A percentile compares a stretch with the other conserved stretches of the same genome.
Conservation (phyloP, 2,888 invertebrate species). For the Pollenia angustigena region DNA sequence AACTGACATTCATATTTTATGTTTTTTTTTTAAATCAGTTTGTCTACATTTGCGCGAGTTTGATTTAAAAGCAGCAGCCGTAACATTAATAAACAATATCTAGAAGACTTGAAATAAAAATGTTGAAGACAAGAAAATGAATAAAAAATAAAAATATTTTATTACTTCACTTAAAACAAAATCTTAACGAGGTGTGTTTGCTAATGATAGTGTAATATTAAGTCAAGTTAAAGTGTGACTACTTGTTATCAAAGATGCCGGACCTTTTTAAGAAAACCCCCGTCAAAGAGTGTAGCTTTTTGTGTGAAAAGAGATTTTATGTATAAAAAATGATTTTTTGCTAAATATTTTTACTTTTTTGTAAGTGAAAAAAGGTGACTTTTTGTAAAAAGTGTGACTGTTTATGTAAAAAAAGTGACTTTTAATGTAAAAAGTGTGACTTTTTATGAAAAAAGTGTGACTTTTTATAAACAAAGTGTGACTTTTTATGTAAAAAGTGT, state of each 20-base stretch:
- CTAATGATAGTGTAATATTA: constrained; percentile 54
- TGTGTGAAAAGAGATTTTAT: not conserved
- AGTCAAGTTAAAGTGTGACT: constrained; percentile 36
- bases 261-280: not conserved
- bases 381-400: no score
- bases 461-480: no score
- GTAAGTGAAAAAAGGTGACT: no score
- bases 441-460: no score
- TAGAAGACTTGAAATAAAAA: constrained; percentile 42
- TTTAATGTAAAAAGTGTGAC: no score
- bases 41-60: constrained; percentile 31
- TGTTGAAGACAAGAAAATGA: constrained; percentile 1
- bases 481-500: no score
- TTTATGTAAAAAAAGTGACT: no score
- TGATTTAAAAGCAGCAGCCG: constrained; percentile 51
- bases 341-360: not conserved
- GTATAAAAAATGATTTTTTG: not conserved
- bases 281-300: not conserved
- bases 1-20: constrained; percentile 71
- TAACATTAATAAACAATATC: constrained; percentile 35
- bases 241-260: constrained; percentile 23
- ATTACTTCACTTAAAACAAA: constrained; percentile 60
- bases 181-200: constrained; percentile 68
- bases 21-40: constrained; percentile 31
- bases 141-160: constrained; percentile 40